These are phyloP conservation scores for Colistium nudipinnis DNA, from an alignment of 2,113 vertebrate genomes.

Conservation along the genomic window DNA sequence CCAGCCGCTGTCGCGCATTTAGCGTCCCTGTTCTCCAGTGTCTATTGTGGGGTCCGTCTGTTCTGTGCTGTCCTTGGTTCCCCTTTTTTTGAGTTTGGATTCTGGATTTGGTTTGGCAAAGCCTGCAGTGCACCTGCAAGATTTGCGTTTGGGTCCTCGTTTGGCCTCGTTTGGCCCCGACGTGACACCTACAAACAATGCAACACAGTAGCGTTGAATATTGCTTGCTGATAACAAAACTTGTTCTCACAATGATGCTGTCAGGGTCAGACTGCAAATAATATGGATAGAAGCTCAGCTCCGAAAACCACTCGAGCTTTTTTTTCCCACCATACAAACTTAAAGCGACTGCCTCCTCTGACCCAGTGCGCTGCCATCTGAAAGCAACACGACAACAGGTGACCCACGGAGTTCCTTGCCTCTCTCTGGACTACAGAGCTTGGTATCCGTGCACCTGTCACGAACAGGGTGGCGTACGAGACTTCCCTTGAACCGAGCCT, in stretches of 20 bases:
- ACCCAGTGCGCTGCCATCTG: not conserved
- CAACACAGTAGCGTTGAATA: too few relatives aligned
- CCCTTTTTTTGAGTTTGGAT: too few relatives aligned
- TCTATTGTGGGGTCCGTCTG: too few relatives aligned
- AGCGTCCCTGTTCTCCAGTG: too few relatives aligned
- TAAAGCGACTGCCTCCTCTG: not conserved
- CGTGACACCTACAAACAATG: too few relatives aligned
- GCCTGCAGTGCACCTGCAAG: too few relatives aligned
- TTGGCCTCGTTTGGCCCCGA: too few relatives aligned
- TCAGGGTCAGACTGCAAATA: not conserved
- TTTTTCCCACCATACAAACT: not conserved
- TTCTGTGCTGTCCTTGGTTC: too few relatives aligned
- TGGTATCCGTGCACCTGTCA: not conserved
- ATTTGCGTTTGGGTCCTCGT: too few relatives aligned
- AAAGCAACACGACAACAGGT: slow-evolving; percentile 1
- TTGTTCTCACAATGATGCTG: slow-evolving; percentile 2
- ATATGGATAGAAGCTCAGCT: not conserved
- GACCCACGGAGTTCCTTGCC: not conserved
- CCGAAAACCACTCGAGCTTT: not conserved
- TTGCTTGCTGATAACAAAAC: too few relatives aligned
- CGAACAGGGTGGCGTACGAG: not conserved
- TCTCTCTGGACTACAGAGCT: slow-evolving; percentile 3
- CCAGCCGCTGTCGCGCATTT: too few relatives aligned
- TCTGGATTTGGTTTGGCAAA: too few relatives aligned
- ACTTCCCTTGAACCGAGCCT: slow-evolving; percentile 1